Evolutionary conservation across 2,888 invertebrate species (phyloP).

Genomic region (Lithosia quadra): DNA sequence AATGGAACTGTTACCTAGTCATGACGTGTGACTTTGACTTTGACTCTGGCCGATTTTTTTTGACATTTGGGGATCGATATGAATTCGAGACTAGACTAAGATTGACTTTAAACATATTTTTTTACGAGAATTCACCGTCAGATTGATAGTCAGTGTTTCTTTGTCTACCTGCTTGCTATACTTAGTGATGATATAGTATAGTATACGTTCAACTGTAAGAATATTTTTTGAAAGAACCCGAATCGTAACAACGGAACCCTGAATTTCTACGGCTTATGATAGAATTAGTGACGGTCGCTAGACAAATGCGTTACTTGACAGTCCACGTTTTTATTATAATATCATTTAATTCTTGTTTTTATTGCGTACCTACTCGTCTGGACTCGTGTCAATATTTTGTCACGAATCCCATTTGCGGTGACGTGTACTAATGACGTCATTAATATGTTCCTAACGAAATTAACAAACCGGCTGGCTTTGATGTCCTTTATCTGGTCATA

Average conservation of each 20-base stretch:
- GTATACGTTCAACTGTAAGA: neutral
- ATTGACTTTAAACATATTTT: too few relatives aligned
- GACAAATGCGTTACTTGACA: conserved; percentile 77
- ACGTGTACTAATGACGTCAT: conserved; percentile 82
- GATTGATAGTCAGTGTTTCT: neutral
- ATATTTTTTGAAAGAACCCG: neutral
- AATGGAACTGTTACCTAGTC: neutral
- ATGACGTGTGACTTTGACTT: too few relatives aligned
- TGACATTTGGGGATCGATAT: too few relatives aligned
- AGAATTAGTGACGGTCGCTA: conserved; percentile 79
- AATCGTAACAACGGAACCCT: conserved; percentile 57
- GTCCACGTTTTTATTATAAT: conserved; percentile 71
- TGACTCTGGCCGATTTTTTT: too few relatives aligned
- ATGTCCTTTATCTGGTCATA: conserved; percentile 70
- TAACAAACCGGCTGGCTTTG: conserved; percentile 76
- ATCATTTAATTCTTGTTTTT: conserved; percentile 78
- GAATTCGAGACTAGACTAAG: too few relatives aligned
- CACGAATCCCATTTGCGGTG: conserved; percentile 81
- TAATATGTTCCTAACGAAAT: conserved; percentile 83
- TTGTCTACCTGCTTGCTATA: neutral
- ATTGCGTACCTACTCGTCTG: conserved; percentile 58
- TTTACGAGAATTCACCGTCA: too few relatives aligned
- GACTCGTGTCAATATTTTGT: conserved; percentile 84
- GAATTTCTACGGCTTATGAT: conserved; percentile 66
- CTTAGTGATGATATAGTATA: too few relatives aligned